These are phyloP conservation scores for Crotophaga sulcirostris DNA, from an alignment of 2,113 vertebrate genomes.

Conservation along the genomic window DNA sequence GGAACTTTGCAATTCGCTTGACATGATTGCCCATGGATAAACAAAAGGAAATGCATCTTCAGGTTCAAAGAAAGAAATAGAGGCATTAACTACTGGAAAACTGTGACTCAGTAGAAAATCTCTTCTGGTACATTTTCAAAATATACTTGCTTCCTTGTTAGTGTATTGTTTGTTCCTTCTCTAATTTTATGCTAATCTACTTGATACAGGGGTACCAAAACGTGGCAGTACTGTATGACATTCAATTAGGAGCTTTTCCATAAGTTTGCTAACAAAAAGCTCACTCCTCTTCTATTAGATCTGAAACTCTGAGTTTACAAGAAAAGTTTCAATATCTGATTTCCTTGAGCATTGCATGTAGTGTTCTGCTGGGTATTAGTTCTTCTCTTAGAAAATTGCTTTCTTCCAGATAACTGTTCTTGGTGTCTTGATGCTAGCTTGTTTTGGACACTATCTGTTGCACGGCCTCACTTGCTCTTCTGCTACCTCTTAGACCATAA, in stretches of 20 bases:
- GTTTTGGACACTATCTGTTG: neutral
- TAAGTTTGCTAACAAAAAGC: neutral
- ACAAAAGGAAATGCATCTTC: neutral
- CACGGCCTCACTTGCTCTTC: slow-evolving; percentile 26
- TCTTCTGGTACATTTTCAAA: neutral
- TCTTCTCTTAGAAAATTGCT: neutral
- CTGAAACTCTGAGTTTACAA: neutral
- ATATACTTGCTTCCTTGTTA: neutral
- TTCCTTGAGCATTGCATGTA: neutral
- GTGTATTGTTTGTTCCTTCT: too few relatives aligned
- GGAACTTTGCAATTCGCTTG: neutral
- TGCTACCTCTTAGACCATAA: slow-evolving; percentile 19
- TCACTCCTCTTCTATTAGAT: neutral
- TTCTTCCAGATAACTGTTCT: neutral
- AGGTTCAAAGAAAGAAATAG: neutral
- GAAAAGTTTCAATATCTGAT: neutral
- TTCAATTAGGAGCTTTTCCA: neutral
- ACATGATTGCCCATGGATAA: neutral
- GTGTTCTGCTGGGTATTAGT: neutral
- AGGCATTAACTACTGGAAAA: neutral
- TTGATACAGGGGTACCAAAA: neutral
- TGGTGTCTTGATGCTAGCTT: neutral
- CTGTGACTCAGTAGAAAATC: neutral
- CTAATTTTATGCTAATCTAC: neutral
- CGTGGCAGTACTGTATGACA: neutral